Conservation (phyloP, 2,888 invertebrate species). For the Drosophila paranaensis region DNA sequence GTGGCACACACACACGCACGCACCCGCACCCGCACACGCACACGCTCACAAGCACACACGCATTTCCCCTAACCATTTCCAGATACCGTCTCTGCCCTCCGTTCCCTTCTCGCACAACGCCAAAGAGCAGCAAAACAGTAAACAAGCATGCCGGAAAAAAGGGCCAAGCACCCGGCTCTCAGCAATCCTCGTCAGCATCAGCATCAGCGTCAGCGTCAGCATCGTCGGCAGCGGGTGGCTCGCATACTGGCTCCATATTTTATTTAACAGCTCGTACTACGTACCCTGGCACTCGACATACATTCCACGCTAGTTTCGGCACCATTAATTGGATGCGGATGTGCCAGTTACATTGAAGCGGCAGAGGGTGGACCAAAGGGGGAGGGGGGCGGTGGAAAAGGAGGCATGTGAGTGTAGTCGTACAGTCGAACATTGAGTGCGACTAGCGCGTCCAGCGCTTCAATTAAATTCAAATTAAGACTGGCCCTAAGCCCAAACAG, state of each 20-base stretch:
- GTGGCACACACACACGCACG: conserved; percentile 57
- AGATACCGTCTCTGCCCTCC: not conserved
- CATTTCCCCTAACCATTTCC: conserved; percentile 4
- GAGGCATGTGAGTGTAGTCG: not conserved
- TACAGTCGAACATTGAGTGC: conserved; percentile 3
- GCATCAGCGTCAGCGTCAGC: conserved; percentile 5
- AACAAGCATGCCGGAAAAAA: conserved; percentile 63
- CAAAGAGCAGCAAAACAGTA: conserved; percentile 59
- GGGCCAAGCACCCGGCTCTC: conserved; percentile 57
- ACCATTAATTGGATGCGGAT: conserved; percentile 78
- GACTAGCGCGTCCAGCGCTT: conserved; percentile 52
- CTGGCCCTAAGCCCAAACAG: conserved; percentile 68
- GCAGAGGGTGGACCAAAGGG: not conserved
- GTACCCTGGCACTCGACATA: conserved; percentile 68
- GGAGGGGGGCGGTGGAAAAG: not conserved
- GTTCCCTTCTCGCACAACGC: conserved; percentile 5
- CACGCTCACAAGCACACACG: conserved; percentile 4
- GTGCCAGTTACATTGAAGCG: conserved; percentile 69
- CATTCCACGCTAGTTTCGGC: conserved; percentile 74
- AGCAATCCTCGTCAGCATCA: conserved; percentile 33
- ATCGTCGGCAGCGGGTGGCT: conserved; percentile 14
- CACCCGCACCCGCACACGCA: conserved; percentile 40
- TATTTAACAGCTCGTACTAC: conserved; percentile 69
- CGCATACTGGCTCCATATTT: conserved; percentile 63
- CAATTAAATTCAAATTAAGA: conserved; percentile 79